Percentiles rank a stretch among this genome's conserved stretches.
Evolutionary conservation across 2,797 vertebrate genomes (phyloP).

Genomic region (Basileuterus tristriatus): DNA sequence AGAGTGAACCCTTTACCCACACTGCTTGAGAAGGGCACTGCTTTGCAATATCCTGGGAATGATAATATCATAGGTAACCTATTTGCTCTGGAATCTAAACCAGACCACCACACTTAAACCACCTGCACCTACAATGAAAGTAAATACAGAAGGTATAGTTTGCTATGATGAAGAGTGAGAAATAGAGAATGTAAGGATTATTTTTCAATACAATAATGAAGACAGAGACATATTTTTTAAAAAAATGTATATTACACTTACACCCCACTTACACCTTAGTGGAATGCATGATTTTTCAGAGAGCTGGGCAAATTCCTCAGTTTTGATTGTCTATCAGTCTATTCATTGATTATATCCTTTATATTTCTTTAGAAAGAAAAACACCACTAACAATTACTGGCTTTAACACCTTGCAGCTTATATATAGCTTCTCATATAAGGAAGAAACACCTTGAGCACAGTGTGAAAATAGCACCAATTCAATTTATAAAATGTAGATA

Average conservation of each 20-base stretch:
- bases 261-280: background rate
- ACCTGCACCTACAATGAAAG: background rate
- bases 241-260: too few relatives aligned
- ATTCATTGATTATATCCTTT: background rate
- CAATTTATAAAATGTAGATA: background rate
- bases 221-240: too few relatives aligned
- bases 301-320: background rate
- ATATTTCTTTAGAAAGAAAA: background rate
- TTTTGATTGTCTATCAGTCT: background rate
- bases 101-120: background rate
- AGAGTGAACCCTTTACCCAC: background rate
- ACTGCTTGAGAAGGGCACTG: background rate
- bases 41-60: background rate
- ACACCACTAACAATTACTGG: background rate
- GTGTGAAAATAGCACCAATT: background rate
- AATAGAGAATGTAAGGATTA: too few relatives aligned
- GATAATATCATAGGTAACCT: slow-evolving; percentile 37
- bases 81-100: slow-evolving; percentile 33
- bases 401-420: background rate
- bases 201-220: too few relatives aligned
- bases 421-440: background rate
- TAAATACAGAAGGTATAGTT: background rate
- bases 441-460: background rate
- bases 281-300: background rate
- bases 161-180: too few relatives aligned